Conservation (phyloP, 2,797 vertebrate species). For the Enteromius argenteus region DNA sequence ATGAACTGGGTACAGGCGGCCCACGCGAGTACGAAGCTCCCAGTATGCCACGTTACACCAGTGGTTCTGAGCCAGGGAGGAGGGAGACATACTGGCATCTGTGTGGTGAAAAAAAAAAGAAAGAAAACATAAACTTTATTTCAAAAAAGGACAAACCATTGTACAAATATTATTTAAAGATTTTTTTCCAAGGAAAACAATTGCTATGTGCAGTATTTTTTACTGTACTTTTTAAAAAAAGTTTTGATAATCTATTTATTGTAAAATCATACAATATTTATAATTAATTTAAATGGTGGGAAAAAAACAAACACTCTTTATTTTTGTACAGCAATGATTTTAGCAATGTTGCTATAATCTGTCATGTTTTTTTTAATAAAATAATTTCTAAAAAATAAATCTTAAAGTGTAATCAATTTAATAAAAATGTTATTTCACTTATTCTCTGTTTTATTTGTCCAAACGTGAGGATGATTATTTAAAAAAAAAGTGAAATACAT, state of each 20-base stretch:
- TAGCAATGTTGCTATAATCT: background rate
- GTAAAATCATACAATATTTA: background rate
- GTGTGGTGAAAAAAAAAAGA: conserved; percentile 44
- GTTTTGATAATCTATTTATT: background rate
- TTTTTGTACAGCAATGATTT: background rate
- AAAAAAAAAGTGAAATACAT: background rate
- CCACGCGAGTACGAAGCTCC: conserved; percentile 96
- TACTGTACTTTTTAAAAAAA: background rate
- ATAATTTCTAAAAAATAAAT: background rate
- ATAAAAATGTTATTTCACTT: background rate
- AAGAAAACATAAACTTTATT: background rate
- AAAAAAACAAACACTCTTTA: no score
- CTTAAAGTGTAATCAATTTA: background rate
- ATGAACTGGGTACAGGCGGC: conserved; percentile 94
- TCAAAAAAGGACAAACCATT: background rate
- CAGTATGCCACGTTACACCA: conserved; percentile 99
- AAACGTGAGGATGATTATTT: background rate
- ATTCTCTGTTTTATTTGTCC: background rate
- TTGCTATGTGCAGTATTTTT: background rate
- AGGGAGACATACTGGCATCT: conserved; percentile 93
- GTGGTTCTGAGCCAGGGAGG: conserved; percentile 87
- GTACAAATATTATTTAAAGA: background rate
- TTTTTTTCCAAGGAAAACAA: background rate
- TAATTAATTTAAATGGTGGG: background rate
- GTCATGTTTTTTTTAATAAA: background rate